These are phyloP conservation scores for Anoplophora glabripennis DNA, from an alignment of 1,140 invertebrate genomes.

Conservation along the genomic window DNA sequence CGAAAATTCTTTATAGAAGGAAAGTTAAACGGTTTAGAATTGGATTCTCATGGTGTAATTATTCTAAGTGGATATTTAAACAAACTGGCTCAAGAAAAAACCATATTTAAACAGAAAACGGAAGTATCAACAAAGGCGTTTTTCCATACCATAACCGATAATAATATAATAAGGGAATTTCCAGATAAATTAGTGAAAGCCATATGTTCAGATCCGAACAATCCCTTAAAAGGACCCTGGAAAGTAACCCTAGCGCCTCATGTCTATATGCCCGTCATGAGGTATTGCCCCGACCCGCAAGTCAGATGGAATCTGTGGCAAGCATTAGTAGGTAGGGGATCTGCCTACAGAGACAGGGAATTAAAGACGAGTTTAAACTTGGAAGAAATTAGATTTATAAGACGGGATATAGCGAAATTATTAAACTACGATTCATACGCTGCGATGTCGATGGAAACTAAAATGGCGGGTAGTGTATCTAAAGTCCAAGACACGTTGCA, in stretches of 20 bases:
- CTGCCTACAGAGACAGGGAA: slow-evolving; percentile 60
- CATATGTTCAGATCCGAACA: slow-evolving; percentile 60
- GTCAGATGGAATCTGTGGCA: slow-evolving; percentile 82
- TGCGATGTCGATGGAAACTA: slow-evolving; percentile 90
- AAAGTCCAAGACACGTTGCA: slow-evolving; percentile 74
- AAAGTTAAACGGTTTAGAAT: slow-evolving; percentile 71
- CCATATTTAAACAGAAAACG: slow-evolving; percentile 62
- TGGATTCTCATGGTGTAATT: slow-evolving; percentile 50
- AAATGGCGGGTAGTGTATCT: slow-evolving; percentile 85
- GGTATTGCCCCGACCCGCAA: slow-evolving; percentile 76
- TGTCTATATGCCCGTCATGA: slow-evolving; percentile 70
- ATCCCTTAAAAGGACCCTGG: slow-evolving; percentile 74
- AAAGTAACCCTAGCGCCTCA: slow-evolving; percentile 69
- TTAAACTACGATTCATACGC: slow-evolving; percentile 78
- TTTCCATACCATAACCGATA: slow-evolving; percentile 65
- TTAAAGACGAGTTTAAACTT: slow-evolving; percentile 71
- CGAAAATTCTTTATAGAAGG: slow-evolving; percentile 79
- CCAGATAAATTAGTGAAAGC: slow-evolving; percentile 66
- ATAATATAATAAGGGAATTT: slow-evolving; percentile 66
- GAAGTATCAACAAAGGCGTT: slow-evolving; percentile 62
- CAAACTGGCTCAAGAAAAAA: slow-evolving; percentile 54
- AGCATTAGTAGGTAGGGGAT: slow-evolving; percentile 68
- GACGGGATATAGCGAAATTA: slow-evolving; percentile 68
- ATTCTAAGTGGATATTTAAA: slow-evolving; percentile 51
- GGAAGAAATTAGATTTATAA: slow-evolving; percentile 71